Evolutionary conservation across 2,888 invertebrate genomes (phyloP).

Genomic region (Drosophila helvetica): DNA sequence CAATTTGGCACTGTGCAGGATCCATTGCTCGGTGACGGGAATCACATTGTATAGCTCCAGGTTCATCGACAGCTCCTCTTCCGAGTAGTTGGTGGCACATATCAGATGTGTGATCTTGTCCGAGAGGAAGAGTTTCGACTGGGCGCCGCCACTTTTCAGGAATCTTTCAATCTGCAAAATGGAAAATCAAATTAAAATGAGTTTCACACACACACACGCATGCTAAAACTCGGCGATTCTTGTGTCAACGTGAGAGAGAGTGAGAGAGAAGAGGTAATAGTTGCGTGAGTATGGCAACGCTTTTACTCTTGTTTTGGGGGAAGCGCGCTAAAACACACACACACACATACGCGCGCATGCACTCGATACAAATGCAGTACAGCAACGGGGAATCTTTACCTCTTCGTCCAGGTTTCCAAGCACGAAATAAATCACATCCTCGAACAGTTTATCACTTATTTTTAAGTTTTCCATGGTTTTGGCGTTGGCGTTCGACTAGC

Average conservation of each 20-base stretch:
- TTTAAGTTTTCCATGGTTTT: conserved; percentile 81
- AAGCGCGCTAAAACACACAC: conserved; percentile 53
- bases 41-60: conserved; percentile 97
- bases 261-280: too few species aligned
- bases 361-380: conserved; percentile 48
- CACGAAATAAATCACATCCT: conserved; percentile 92
- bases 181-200: conserved; percentile 24
- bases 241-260: not conserved
- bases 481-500: conserved; percentile 16
- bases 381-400: conserved; percentile 84
- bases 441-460: conserved; percentile 86
- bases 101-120: conserved; percentile 97
- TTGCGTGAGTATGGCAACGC: too few species aligned
- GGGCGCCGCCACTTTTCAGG: conserved; percentile 94
- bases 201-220: conserved; percentile 24
- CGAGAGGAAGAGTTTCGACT: conserved; percentile 93
- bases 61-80: conserved; percentile 94
- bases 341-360: conserved; percentile 22
- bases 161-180: conserved; percentile 89
- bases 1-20: conserved; percentile 87
- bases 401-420: conserved; percentile 91
- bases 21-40: conserved; percentile 95
- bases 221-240: not conserved
- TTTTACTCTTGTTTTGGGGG: conserved; percentile 49
- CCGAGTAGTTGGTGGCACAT: conserved; percentile 92